Evolutionary conservation across 2,888 invertebrate genomes (phyloP), one percentile per base, ranked within the genome.

Genomic region (Anticlea derivata): DNA sequence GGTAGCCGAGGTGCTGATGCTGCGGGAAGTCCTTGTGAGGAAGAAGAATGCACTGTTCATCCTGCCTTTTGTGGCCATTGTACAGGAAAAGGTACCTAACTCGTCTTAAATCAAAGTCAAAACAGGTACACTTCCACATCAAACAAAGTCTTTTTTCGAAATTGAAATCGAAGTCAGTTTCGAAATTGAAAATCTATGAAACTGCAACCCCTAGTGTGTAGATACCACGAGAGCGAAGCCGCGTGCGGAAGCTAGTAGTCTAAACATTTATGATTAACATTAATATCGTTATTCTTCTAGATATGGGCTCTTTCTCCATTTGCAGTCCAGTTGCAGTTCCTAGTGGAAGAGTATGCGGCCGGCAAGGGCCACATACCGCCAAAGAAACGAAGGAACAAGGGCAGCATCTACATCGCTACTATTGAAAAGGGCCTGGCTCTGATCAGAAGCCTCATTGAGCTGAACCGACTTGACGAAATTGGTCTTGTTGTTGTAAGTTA

Each of bases 1-100:
- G 20, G 98, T 99, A 7, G 98, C 99, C 0, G 99, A 99, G 85
- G 95, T 99, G 52, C 89, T 99, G 37, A 97, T 99, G 92, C 84
- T 99, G 10, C 91, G 94, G 31, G 97, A 98, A 86, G 86, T 99
- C 4, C 80, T 98, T 6, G 95, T 95, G 60, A 92, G 94, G 44
- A 94, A 94, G 70, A 94, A 93, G 64, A 97, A 98, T 92, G 97
- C 94, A 7, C 83, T 99, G 12, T 96, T 99, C 62, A 94, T 99
- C 63, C 85, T 99, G 52, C 99, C 99, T 0, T 99, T 96, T 91
- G 97, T 99, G 7, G 96, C 99, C 4, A 95, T 99, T 68, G 99
- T 99, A 0, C 98, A 99, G 78, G 99, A 99, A 87, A 99, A 99
- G 93, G 97, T 97, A 70, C n/a, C n/a, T n/a, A n/a, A n/a, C n/a